Base-by-base conservation (phyloP, 2,797 vertebrate genomes). In the Pangasius macronema region DNA sequence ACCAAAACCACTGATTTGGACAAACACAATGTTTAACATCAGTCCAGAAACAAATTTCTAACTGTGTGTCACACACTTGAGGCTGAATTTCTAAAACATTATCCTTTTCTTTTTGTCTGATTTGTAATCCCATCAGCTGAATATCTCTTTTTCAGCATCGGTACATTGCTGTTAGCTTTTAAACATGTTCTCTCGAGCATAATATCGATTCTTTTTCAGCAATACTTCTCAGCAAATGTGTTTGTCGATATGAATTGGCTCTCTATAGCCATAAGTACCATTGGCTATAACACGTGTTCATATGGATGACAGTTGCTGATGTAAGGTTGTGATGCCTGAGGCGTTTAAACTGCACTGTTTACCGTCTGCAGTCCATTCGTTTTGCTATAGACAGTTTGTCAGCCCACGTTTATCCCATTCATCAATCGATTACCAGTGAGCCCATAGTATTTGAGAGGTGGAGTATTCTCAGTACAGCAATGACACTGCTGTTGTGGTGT, bases 121-220 rank as follows among this genome's bases (percentile, higher is more conserved):
- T 36, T 55, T 57, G 27, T 53, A 1, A 57, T 36, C 53, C 53
- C 16, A 83, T 24, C 46, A 70, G 20, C 22, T 55, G 49, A 36
- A 68, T 51, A 55, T 36, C 49, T 63, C 36, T 46, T 42, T 36
- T 79, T 49, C 16, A 1, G 39, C 55, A 65, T 0, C 27, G 1
- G 10, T 55, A 36, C 2, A 16, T 70, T 18, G 30, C 27, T 51
- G n/a, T 36, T 70, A 53, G 46, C 63, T 33, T 22, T 70, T 27
- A 8, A 83, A 55, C 83, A 16, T 27, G 30, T 55, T n/a, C 51
- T 57, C 30, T 16, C 49, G 10, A 42, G 51, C 51, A 42, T 55
- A 57, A 72, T 57, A 57, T 68, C 3, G 51, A 84, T 51, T 67
- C 27, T 55, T 83, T 55, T 72, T 83, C 82, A 70, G 46, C n/a